Evolutionary conservation across 2,797 vertebrate genomes (phyloP), one percentile per base, ranked within the genome.

Genomic region (Ptychobarbus kaznakovi): DNA sequence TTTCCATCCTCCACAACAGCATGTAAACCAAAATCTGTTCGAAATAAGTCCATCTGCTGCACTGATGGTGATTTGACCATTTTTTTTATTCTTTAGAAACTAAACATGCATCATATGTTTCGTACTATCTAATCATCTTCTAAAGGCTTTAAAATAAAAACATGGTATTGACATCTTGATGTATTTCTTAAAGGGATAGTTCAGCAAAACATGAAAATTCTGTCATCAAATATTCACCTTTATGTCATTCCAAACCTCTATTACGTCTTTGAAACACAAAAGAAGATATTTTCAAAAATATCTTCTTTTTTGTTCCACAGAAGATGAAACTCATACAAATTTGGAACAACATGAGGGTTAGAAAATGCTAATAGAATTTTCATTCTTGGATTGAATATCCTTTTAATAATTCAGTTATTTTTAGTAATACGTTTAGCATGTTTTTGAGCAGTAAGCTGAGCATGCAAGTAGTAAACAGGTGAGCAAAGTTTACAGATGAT

Each of bases 1-100:
- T 85, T 86, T 89, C 61, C 76, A 53, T 44, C 20, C 28, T 76
- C 68, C 80, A 53, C 32, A 65, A 79, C 76, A 51, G 44, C 66
- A 18, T 72, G 38, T 44, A 35, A 65, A 49, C 35, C 72, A 40
- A 20, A 28, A 38, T 87, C 81, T 74, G 76, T 84, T 32, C 49
- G 35, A 85, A 85, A 63, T 44, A 10, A 63, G 15, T 49, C 44
- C 63, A 68, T 80, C 61, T 68, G 61, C n/a, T 68, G 28, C 63
- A 38, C 25, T 56, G 76, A 86, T 16, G 18, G 28, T 44, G 40
- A 66, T 46, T 6, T 40, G 56, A 35, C 13, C 1, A 16, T 18
- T 44, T 42, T 18, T 20, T 42, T 6, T 20, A 42, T 40, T 25
- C 32, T 42, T 61, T 12, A 6, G 35, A 18, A 63, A 44, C 38